A percentile compares a stretch with the other conserved stretches of the same genome.
Conservation (phyloP, 2,113 vertebrate genomes). For the Heptranchias perlo region DNA sequence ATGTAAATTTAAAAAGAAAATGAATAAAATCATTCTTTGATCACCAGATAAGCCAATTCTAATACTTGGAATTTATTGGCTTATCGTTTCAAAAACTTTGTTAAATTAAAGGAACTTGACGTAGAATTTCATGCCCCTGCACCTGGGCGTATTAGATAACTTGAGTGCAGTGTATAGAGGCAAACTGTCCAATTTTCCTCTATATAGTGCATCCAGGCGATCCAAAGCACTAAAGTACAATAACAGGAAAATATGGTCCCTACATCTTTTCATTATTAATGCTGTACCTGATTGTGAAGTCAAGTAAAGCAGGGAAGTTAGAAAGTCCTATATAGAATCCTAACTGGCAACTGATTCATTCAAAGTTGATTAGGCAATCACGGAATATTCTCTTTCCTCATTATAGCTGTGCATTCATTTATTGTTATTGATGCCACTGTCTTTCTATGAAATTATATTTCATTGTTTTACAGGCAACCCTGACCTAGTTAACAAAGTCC, state of each 20-base stretch:
- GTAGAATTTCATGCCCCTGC: no score
- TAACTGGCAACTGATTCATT: background rate
- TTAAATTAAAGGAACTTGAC: background rate
- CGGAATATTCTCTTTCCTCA: background rate
- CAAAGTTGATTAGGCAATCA: background rate
- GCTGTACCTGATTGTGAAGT: background rate
- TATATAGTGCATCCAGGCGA: no score
- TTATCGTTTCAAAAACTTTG: background rate
- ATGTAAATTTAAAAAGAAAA: no score
- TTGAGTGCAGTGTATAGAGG: background rate
- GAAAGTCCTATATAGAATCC: background rate
- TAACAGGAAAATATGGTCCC: background rate
- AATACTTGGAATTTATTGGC: no score
- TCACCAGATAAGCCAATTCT: no score
- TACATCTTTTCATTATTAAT: background rate
- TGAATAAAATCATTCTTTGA: no score
- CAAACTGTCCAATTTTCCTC: no score
- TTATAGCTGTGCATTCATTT: conserved; percentile 22
- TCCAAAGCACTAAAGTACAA: background rate
- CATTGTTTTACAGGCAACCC: conserved; percentile 71
- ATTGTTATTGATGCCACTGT: background rate
- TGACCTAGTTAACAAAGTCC: conserved; percentile 80
- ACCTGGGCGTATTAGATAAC: background rate
- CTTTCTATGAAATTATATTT: conserved; percentile 29
- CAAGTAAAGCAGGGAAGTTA: background rate